Percentiles rank a stretch among this genome's conserved stretches.
Evolutionary conservation across 2,113 vertebrate genomes (phyloP).

Genomic region (Misgurnus mizolepis): DNA sequence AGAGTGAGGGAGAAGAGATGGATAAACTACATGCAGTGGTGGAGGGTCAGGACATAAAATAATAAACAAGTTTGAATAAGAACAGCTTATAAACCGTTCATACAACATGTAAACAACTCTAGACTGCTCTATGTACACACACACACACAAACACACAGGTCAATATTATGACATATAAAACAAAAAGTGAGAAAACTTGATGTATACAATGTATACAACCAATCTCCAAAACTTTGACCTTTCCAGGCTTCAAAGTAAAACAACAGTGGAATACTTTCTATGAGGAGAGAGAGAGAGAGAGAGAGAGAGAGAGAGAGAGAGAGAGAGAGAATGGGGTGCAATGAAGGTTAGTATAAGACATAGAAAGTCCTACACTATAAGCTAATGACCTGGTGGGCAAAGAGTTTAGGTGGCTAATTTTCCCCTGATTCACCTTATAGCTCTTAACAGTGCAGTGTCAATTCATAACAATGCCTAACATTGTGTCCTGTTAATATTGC

Average conservation of each 20-base stretch:
- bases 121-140: neutral
- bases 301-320: constrained; percentile 28
- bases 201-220: neutral
- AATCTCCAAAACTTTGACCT: constrained; percentile 43
- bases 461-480: constrained; percentile 5
- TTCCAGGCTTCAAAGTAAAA: constrained; percentile 31
- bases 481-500: constrained; percentile 13
- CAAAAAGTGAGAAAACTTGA: neutral
- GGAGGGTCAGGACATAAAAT: neutral
- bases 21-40: constrained; percentile 4
- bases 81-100: neutral
- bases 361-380: neutral
- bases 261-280: constrained; percentile 4
- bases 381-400: neutral
- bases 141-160: constrained; percentile 4
- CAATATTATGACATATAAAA: constrained; percentile 6
- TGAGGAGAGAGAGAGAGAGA: constrained; percentile 30
- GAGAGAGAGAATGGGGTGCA: neutral
- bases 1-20: constrained; percentile 8
- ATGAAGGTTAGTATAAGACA: constrained; percentile 2
- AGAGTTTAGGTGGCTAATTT: neutral
- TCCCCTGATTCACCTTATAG: neutral
- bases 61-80: neutral
- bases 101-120: neutral
- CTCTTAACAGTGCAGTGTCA: neutral